Evolutionary conservation across 1,140 invertebrate species (phyloP).

Genomic region (Copidosoma floridanum): DNA sequence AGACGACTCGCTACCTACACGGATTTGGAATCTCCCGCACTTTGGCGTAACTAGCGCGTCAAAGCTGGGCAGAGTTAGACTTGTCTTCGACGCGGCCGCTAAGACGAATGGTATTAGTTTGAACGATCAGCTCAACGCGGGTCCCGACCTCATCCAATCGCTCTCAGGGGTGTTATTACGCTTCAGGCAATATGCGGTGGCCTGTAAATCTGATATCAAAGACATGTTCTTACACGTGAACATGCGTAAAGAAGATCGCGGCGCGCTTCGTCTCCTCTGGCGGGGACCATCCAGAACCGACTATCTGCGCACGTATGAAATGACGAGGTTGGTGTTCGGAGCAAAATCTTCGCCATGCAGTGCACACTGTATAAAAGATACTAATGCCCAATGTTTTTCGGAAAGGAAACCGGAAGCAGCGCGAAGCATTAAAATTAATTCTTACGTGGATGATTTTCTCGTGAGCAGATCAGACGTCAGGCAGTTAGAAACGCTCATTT

Average conservation of each 20-base stretch:
- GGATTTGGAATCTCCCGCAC: not conserved
- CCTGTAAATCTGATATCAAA: not conserved
- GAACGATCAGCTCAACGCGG: not conserved
- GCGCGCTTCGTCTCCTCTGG: not conserved
- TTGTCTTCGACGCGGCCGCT: constrained; percentile 27
- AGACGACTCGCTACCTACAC: too few relatives aligned
- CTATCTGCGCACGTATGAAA: constrained; percentile 26
- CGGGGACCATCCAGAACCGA: not conserved
- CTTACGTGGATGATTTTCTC: constrained; percentile 5
- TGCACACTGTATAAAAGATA: constrained; percentile 35
- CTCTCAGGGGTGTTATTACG: not conserved
- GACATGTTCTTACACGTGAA: constrained; percentile 4
- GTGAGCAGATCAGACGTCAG: constrained; percentile 4
- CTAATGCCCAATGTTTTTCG: constrained; percentile 14
- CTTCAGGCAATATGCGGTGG: not conserved
- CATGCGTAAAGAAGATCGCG: not conserved
- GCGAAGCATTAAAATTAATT: not conserved
- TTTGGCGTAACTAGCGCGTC: constrained; percentile 4
- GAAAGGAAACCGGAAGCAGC: not conserved
- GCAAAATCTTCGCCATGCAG: constrained; percentile 36
- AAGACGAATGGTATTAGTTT: constrained; percentile 3
- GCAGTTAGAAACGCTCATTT: too few relatives aligned
- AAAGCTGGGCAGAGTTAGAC: constrained; percentile 10
- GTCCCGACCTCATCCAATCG: not conserved
- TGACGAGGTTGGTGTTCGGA: constrained; percentile 44